Conservation (phyloP, 2,113 vertebrate genomes). For the Mormoops blainvillei region DNA sequence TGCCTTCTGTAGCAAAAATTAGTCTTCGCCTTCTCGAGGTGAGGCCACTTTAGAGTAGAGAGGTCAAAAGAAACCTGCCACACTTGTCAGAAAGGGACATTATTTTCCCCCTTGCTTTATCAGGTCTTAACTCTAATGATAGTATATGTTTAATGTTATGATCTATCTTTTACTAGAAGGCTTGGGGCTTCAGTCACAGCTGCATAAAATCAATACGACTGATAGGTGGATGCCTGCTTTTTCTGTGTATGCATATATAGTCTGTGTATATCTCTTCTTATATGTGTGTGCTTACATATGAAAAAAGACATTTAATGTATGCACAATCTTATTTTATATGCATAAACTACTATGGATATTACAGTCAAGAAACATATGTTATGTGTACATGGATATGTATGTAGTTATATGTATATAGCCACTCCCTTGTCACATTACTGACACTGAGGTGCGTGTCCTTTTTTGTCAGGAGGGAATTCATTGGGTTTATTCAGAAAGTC, state of each 20-base stretch:
- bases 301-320: neutral
- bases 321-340: neutral
- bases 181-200: neutral
- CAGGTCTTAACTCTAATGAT: neutral
- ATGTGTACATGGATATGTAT: neutral
- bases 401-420: neutral
- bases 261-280: neutral
- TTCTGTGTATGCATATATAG: neutral
- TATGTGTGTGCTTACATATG: neutral
- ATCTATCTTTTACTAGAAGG: neutral
- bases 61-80: neutral
- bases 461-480: neutral
- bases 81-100: neutral
- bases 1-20: neutral
- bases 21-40: neutral
- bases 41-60: neutral
- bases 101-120: neutral
- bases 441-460: neutral
- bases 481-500: neutral
- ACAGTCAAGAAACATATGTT: neutral
- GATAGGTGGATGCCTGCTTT: neutral
- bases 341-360: neutral
- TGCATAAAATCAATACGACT: neutral
- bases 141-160: neutral
- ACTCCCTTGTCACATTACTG: neutral